A percentile compares a stretch with the other conserved stretches of the same genome.
Evolutionary conservation across 2,888 invertebrate genomes (phyloP).

Genomic region (Eupithecia subumbrata): DNA sequence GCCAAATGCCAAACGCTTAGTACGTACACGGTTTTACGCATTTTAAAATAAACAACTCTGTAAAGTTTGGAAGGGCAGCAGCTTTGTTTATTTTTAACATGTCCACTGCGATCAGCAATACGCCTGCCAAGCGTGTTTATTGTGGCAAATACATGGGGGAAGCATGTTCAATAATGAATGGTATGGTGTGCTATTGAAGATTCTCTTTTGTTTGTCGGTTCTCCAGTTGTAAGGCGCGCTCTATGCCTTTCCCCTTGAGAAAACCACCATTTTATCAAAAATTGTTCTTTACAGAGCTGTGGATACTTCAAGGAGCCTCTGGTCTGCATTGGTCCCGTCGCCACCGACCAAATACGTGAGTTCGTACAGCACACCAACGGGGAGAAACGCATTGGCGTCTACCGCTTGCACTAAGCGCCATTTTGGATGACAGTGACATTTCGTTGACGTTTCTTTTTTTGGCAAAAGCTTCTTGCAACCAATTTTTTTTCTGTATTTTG

Average conservation of each 20-base stretch:
- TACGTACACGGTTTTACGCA: neutral
- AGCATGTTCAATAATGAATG: too few relatives aligned
- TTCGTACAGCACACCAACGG: slow-evolving; percentile 91
- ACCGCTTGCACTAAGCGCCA: slow-evolving; percentile 75
- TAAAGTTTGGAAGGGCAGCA: too few relatives aligned
- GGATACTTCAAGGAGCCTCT: slow-evolving; percentile 96
- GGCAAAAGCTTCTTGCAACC: slow-evolving; percentile 5
- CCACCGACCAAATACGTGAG: slow-evolving; percentile 88
- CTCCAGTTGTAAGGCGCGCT: neutral
- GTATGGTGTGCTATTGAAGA: neutral
- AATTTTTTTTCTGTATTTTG: neutral
- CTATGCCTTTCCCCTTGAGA: neutral
- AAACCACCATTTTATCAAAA: neutral
- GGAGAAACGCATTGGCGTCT: slow-evolving; percentile 90
- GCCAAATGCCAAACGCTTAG: too few relatives aligned
- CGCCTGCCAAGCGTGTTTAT: too few relatives aligned
- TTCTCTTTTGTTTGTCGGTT: neutral
- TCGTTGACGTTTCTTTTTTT: slow-evolving; percentile 12
- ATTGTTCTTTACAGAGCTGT: slow-evolving; percentile 86
- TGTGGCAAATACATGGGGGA: too few relatives aligned
- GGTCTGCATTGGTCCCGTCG: slow-evolving; percentile 94
- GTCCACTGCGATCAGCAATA: too few relatives aligned
- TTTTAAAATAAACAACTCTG: neutral
- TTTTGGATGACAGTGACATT: slow-evolving; percentile 15
- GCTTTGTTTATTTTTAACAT: too few relatives aligned